A percentile compares a stretch with the other conserved stretches of the same genome.
phyloP scores from a whole-genome alignment of 2,797 vertebrate species.

The Babyrousa celebensis region DNA sequence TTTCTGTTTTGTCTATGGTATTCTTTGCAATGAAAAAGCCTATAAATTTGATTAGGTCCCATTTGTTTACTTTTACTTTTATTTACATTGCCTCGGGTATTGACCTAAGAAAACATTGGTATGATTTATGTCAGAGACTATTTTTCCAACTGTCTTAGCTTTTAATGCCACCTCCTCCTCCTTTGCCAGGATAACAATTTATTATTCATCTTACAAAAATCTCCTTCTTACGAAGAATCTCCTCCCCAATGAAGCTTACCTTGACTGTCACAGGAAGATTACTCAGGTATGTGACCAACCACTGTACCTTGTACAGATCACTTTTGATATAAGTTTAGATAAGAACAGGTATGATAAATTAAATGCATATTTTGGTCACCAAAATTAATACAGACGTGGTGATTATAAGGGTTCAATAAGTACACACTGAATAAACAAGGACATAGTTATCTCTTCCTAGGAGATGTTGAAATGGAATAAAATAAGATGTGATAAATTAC shows the following conservation, averaged over 20 bases:
- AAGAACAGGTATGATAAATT: not conserved
- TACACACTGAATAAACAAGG: not conserved
- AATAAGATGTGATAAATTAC: not conserved
- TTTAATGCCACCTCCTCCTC: not conserved
- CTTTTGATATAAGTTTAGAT: slow-evolving; percentile 17
- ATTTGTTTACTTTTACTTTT: too few species aligned
- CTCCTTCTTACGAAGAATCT: not conserved
- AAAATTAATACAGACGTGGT: not conserved
- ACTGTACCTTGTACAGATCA: not conserved
- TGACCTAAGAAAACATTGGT: too few species aligned
- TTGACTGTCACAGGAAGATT: not conserved
- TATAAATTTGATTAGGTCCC: too few species aligned
- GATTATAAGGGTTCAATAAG: not conserved
- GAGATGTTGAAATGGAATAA: not conserved
- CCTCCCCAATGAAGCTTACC: not conserved
- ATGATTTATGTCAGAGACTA: too few species aligned
- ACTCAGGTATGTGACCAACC: not conserved
- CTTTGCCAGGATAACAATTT: not conserved
- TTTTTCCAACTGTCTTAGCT: not conserved
- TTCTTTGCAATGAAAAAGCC: too few species aligned
- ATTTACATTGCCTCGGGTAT: too few species aligned
- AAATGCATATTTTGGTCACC: not conserved
- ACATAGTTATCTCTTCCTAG: not conserved
- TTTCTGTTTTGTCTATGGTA: too few species aligned
- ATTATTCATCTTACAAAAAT: not conserved